Evolutionary conservation across 2,888 invertebrate genomes (phyloP).

Genomic region (Rhogogaster chlorosoma): DNA sequence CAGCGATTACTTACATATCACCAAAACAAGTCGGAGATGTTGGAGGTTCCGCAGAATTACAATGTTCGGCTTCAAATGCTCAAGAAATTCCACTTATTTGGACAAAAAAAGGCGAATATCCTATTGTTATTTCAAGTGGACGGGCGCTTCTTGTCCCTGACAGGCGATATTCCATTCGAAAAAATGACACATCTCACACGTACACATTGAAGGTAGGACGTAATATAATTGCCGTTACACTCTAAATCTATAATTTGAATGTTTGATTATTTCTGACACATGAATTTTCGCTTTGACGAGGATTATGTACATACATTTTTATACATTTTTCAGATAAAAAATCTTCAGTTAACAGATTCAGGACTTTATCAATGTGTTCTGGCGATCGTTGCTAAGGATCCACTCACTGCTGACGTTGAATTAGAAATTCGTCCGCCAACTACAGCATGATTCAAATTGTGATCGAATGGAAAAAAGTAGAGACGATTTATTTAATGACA

Average conservation of each 20-base stretch:
- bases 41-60: background rate
- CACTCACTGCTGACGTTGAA: background rate
- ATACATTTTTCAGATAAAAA: background rate
- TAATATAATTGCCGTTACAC: background rate
- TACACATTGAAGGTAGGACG: background rate
- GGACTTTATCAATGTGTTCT: constrained; percentile 2
- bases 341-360: background rate
- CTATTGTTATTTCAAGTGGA: background rate
- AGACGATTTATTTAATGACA: no score
- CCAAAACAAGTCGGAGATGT: background rate
- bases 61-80: background rate
- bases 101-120: background rate
- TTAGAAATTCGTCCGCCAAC: background rate
- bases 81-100: background rate
- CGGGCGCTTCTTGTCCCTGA: background rate
- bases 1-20: background rate
- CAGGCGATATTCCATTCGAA: background rate
- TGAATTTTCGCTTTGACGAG: background rate
- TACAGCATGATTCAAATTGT: background rate
- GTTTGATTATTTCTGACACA: background rate
- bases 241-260: background rate
- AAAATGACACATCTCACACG: background rate
- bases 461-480: no score
- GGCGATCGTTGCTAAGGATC: background rate
- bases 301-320: background rate